These are phyloP conservation scores for Centrocercus urophasianus DNA, from an alignment of 2,113 vertebrate species.

Conservation along the genomic window DNA sequence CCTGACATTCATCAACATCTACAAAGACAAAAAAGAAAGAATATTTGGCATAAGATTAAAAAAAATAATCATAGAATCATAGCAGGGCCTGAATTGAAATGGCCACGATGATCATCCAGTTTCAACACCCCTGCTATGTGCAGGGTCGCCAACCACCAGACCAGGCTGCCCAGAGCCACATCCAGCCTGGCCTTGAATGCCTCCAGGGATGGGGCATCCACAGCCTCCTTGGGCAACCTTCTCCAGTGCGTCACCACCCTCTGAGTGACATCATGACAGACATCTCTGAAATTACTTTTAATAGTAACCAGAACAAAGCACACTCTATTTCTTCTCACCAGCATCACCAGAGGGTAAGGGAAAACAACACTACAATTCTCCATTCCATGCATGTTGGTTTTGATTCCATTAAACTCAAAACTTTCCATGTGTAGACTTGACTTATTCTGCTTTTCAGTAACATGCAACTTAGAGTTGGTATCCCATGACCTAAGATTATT, in stretches of 20 bases:
- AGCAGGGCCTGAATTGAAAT: too few species aligned
- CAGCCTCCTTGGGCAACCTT: too few species aligned
- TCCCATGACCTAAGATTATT: background rate
- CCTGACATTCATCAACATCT: slow-evolving; percentile 86
- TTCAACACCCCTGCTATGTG: too few species aligned
- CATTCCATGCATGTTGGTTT: background rate
- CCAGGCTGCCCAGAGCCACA: too few species aligned
- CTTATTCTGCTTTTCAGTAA: background rate
- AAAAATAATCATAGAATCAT: background rate
- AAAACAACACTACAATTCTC: background rate
- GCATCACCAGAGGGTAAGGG: background rate
- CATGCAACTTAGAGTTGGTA: background rate
- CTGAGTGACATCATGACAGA: background rate
- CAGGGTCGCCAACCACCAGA: too few species aligned
- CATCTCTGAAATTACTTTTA: background rate
- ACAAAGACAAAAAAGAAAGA: background rate
- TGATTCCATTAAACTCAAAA: background rate
- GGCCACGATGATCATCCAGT: too few species aligned
- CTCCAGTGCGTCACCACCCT: too few species aligned
- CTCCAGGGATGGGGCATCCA: too few species aligned
- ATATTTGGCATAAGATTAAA: background rate
- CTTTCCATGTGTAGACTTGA: background rate
- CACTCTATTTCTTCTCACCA: background rate
- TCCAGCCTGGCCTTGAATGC: too few species aligned
- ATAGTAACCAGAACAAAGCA: background rate